Base-by-base conservation (phyloP, 1,140 invertebrate species). In the Drosophila carrolli region DNA sequence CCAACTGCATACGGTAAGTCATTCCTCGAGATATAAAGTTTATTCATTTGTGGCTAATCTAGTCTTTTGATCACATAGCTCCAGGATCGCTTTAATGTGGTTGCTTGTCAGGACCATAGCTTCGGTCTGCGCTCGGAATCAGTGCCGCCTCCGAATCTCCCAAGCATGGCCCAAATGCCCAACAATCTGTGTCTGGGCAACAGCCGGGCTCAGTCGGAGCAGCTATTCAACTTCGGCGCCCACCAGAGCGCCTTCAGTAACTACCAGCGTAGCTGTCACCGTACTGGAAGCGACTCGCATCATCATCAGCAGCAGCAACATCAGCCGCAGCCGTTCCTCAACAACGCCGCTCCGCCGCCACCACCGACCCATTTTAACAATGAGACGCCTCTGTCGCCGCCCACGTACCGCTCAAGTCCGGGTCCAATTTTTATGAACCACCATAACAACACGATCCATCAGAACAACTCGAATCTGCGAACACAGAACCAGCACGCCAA, bases 341-440 rank as follows among this genome's bases (percentile, higher is more conserved):
- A 90, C 32, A 90, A 90, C 43, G 81, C 81, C 0, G 83, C 62
- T n/a, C 90, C 71, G 11, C 55, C 67, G 32, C 48, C 65, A 23
- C 66, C 54, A 19, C 56, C 82, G 40, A 81, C 89, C 10, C 85
- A 88, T 19, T 91, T 62, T 43, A 91, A 91, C 48, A 91, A 91
- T 29, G 90, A 91, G 73, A 84, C 81, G 13, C 91, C 90, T 1
- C 51, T 86, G 59, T 91, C 91, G 16, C 91, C 90, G 23, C 68
- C 67, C 8, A 66, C 84, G 1, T 88, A 88, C 72, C 78, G 85
- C 4, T 72, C 77, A n/a, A 88, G 83, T 50, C 90, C 91, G 13
- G 88, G 81, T 9, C 91, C 91, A 2, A 91, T 92, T 40, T 92
- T 91, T 48, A 92, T 92, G 91, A 91, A 92, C 79, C 91, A 92